Base-by-base conservation (phyloP, 2,797 vertebrate genomes). In the Karalla daura region DNA sequence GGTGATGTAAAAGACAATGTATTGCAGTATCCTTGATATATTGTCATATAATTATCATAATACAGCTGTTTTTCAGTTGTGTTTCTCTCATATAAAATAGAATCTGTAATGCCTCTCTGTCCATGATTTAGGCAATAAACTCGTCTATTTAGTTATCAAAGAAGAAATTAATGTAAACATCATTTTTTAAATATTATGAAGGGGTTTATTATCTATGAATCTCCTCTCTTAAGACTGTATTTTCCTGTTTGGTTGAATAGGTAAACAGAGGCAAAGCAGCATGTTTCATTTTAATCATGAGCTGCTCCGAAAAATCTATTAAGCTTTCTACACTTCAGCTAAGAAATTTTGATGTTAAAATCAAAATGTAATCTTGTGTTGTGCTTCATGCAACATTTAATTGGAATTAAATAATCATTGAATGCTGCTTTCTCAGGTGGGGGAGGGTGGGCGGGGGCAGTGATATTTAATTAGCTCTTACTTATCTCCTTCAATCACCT, bases 141-240 rank as follows among this genome's bases (percentile, higher is more conserved):
- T 93, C 86, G 87, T 91, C 86, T 91, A 90, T 93, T 93, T 91
- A 92, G 91, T 91, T 93, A 91, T 92, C 70, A 86, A 89, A 84
- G 74, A 86, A 91, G 89, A 88, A 93, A 93, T 93, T 90, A 93
- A 90, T 93, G 80, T 88, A 88, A 83, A 92, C 87, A 93, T 84
- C 70, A 86, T 93, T 93, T 94, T 88, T 69, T 61, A 81, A 88
- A 67, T 45, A 65, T 60, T 87, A 49, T 76, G 76, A 61, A 61
- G 66, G 54, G 30, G 45, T 69, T 80, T 87, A 54, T 63, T 47
- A 49, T 58, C 37, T 3, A 39, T 73, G 25, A 54, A 50, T 43
- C 68, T 62, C 4, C 28, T 56, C 60, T 68, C 40, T 33, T 7
- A 44, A 40, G 51, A 21, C 18, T 65, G 74, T 76, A 24, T 76